A percentile compares a stretch with the other conserved stretches of the same genome.
Evolutionary conservation across 2,888 invertebrate genomes (phyloP).

Genomic region (Chymomyza procnemis): DNA sequence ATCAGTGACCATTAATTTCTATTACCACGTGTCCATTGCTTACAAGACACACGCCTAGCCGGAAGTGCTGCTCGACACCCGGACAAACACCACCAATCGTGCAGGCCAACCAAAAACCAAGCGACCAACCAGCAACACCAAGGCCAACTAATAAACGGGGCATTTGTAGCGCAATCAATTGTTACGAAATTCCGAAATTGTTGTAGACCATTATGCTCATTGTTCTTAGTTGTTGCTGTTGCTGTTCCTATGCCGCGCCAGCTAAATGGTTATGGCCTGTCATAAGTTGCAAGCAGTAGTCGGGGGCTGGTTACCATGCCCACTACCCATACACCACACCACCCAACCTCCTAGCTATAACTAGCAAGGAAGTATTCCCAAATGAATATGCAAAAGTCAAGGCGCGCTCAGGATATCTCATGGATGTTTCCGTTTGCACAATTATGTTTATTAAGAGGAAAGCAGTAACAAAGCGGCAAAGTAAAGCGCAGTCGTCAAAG

Average conservation of each 20-base stretch:
- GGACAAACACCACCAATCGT: conserved; percentile 20
- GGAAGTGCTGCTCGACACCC: conserved; percentile 53
- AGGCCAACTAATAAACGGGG: conserved; percentile 66
- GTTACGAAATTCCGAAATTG: conserved; percentile 68
- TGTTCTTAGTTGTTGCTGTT: conserved; percentile 28
- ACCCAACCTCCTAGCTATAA: conserved; percentile 12
- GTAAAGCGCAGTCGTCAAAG: conserved; percentile 65
- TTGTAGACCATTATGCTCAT: conserved; percentile 71
- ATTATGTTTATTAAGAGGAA: conserved; percentile 74
- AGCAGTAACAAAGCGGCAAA: conserved; percentile 22
- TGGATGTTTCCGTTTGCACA: conserved; percentile 73
- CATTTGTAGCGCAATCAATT: conserved; percentile 73
- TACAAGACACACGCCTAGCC: conserved; percentile 66
- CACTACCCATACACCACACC: conserved; percentile 20
- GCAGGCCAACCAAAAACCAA: conserved; percentile 27
- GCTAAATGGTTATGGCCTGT: conserved; percentile 73
- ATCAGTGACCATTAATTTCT: conserved; percentile 70
- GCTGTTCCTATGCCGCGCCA: conserved; percentile 17
- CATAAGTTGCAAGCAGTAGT: conserved; percentile 60
- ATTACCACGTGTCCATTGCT: conserved; percentile 65
- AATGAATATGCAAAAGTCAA: conserved; percentile 76
- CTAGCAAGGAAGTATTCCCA: conserved; percentile 64
- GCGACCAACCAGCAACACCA: conserved; percentile 18
- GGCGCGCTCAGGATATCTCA: conserved; percentile 51
- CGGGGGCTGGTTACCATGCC: neutral